Conservation (phyloP, 2,797 vertebrate species). For the Buphagus erythrorhynchus region DNA sequence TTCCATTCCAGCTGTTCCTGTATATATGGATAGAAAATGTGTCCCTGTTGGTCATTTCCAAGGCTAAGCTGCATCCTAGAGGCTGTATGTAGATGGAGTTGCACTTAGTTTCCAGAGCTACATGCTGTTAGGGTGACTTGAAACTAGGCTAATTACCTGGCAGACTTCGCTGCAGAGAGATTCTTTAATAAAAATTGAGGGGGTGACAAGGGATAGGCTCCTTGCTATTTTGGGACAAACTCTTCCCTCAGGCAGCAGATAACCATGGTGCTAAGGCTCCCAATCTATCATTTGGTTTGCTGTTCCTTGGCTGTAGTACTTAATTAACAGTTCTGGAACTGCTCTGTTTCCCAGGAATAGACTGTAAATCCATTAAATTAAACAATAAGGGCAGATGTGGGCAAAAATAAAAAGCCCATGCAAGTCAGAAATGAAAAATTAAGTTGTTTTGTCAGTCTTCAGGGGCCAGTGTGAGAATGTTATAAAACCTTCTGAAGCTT, state of each 20-base stretch:
- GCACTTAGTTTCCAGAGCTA: not conserved
- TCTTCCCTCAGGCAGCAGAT: not conserved
- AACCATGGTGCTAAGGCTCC: not conserved
- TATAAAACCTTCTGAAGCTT: not conserved
- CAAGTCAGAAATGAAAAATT: conserved; percentile 4
- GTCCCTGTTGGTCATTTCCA: not conserved
- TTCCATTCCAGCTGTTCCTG: not conserved
- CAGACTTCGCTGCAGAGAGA: not conserved
- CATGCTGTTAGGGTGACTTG: not conserved
- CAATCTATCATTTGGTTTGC: not conserved
- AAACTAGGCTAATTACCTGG: conserved; percentile 49
- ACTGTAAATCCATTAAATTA: not conserved
- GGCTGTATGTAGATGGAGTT: not conserved
- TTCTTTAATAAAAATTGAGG: conserved; percentile 17
- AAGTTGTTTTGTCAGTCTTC: not conserved
- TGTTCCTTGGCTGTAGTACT: conserved; percentile 19
- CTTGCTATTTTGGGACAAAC: conserved; percentile 36
- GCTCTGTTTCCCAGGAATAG: not conserved
- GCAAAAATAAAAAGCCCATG: conserved; percentile 2
- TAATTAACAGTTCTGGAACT: conserved; percentile 12
- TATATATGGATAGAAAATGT: not conserved
- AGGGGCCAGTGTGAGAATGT: not conserved
- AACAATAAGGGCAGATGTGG: not conserved
- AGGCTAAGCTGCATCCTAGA: not conserved
- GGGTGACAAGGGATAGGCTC: not conserved